Conservation (phyloP, 2,888 invertebrate genomes). For the Andrena praecox region DNA sequence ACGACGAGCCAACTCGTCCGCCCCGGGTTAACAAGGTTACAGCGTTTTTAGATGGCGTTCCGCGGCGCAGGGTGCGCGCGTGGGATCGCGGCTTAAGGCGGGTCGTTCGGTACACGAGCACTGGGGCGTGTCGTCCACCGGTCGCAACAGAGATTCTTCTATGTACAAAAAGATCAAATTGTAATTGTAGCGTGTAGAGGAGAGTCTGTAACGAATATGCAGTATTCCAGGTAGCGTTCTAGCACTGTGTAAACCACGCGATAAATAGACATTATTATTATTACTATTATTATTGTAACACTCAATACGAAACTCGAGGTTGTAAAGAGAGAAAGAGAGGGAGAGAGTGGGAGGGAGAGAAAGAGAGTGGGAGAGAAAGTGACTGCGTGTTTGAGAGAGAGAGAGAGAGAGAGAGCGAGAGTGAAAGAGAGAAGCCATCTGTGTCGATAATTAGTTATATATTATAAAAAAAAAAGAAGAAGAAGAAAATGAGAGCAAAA, state of each 20-base stretch:
- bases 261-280: slow-evolving; percentile 36
- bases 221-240: slow-evolving; percentile 78
- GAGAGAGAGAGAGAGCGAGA: slow-evolving; percentile 38
- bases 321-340: slow-evolving; percentile 71
- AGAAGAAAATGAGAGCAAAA: slow-evolving; percentile 11
- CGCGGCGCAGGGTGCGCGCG: background rate
- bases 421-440: slow-evolving; percentile 62
- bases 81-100: background rate
- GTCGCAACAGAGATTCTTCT: slow-evolving; percentile 61
- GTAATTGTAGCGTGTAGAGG: slow-evolving; percentile 79
- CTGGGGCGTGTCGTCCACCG: slow-evolving; percentile 33
- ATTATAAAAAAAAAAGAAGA: slow-evolving; percentile 31
- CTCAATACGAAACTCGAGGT: slow-evolving; percentile 76
- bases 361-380: slow-evolving; percentile 31
- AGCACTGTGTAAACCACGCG: slow-evolving; percentile 69
- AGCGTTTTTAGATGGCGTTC: background rate
- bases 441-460: slow-evolving; percentile 78
- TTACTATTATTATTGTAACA: slow-evolving; percentile 28
- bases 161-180: slow-evolving; percentile 81
- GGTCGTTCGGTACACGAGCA: background rate
- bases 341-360: background rate
- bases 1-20: background rate
- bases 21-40: background rate
- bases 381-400: background rate
- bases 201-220: slow-evolving; percentile 74